phyloP scores from a whole-genome alignment of 2,888 invertebrate genomes.

The Parnassius apollo region DNA sequence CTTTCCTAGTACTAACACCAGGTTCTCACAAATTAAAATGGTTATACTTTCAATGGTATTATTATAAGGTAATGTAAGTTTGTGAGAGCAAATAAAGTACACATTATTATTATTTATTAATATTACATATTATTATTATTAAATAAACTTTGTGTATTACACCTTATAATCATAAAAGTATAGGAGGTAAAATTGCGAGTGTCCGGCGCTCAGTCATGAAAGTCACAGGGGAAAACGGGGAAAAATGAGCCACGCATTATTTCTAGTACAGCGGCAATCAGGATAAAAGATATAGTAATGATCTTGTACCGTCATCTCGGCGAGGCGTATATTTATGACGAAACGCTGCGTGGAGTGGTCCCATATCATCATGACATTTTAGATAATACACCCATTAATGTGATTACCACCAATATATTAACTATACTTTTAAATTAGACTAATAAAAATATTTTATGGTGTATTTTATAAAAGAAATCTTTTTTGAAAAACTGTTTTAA shows the following conservation, averaged over 20 bases:
- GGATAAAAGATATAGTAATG: conserved; percentile 54
- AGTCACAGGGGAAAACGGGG: conserved; percentile 40
- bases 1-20: too few species aligned
- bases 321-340: conserved; percentile 1
- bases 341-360: neutral
- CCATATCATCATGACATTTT: neutral
- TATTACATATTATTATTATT: too few species aligned
- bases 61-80: too few species aligned
- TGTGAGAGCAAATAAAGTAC: too few species aligned
- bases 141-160: conserved; percentile 11
- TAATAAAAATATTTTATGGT: too few species aligned
- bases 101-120: too few species aligned
- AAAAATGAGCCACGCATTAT: conserved; percentile 55
- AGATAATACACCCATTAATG: neutral
- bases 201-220: conserved; percentile 46
- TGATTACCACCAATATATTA: too few species aligned
- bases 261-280: conserved; percentile 56
- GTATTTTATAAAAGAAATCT: too few species aligned
- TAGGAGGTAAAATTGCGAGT: conserved; percentile 31
- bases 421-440: too few species aligned
- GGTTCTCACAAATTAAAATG: too few species aligned
- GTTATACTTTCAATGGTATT: too few species aligned
- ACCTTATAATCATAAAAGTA: conserved; percentile 30
- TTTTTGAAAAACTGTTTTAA: too few species aligned
- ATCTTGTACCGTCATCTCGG: conserved; percentile 39